Percentiles rank a stretch among this genome's conserved stretches.
phyloP scores from a whole-genome alignment of 2,113 vertebrate genomes.

The Girardinichthys multiradiatus region DNA sequence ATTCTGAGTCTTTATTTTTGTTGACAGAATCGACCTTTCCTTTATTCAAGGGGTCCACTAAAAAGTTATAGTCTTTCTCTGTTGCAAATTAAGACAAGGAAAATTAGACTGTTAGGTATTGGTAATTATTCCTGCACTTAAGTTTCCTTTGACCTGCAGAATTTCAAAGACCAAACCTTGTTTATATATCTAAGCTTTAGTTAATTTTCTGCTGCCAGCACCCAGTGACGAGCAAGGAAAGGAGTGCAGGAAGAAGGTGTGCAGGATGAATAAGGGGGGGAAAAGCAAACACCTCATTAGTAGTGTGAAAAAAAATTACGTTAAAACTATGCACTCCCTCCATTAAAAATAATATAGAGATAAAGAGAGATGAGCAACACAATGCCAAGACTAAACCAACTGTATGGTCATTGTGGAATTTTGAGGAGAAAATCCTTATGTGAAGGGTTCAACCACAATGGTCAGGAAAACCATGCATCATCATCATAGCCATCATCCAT shows the following conservation, averaged over 20 bases:
- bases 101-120: background rate
- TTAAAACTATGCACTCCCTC: too few relatives aligned
- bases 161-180: background rate
- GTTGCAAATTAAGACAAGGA: background rate
- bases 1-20: conserved; percentile 32
- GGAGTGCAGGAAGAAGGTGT: background rate
- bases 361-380: too few relatives aligned
- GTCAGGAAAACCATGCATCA: background rate
- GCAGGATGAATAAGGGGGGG: background rate
- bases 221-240: background rate
- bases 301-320: background rate
- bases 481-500: background rate
- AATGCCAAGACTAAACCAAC: too few relatives aligned
- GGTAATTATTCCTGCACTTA: background rate
- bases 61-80: background rate
- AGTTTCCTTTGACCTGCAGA: background rate
- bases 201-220: background rate
- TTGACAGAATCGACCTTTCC: background rate
- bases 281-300: background rate
- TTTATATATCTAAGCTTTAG: background rate
- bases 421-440: background rate
- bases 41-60: background rate
- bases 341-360: too few relatives aligned
- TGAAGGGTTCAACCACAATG: background rate
- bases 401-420: too few relatives aligned